Evolutionary conservation across 2,113 vertebrate genomes (phyloP).

Genomic region (Gymnorhina tibicen): DNA sequence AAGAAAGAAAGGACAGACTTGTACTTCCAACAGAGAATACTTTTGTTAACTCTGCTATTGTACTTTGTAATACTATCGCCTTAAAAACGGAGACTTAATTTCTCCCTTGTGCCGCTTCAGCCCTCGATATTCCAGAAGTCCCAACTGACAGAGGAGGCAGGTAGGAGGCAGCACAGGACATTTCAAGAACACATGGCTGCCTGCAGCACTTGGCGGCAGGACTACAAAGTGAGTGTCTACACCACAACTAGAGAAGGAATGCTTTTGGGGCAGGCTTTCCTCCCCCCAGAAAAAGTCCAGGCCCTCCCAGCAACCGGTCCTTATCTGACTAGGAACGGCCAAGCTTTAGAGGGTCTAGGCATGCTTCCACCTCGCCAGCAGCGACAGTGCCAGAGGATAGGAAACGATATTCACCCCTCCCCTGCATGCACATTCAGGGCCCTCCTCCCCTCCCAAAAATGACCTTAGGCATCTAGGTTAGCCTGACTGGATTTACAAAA

Average conservation of each 20-base stretch:
- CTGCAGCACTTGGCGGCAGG: background rate
- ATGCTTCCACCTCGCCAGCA: background rate
- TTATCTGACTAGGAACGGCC: background rate
- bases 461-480: constrained; percentile 52
- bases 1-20: constrained; percentile 3
- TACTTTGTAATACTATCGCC: constrained; percentile 43
- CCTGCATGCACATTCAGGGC: background rate
- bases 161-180: constrained; percentile 77
- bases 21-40: constrained; percentile 56
- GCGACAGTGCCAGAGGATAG: background rate
- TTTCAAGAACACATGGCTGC: constrained; percentile 43
- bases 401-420: constrained; percentile 14
- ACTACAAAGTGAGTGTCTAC: background rate
- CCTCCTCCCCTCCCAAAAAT: constrained; percentile 25
- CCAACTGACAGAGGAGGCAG: constrained; percentile 22
- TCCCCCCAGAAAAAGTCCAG: background rate
- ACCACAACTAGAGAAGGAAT: background rate
- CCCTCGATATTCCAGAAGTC: background rate
- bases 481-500: constrained; percentile 50
- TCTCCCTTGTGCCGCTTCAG: background rate
- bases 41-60: constrained; percentile 53
- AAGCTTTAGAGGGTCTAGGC: background rate
- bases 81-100: background rate
- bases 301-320: background rate
- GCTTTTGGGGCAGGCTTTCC: background rate